Conservation (phyloP, 2,797 vertebrate genomes). For the Mormyrops boulengeri region DNA sequence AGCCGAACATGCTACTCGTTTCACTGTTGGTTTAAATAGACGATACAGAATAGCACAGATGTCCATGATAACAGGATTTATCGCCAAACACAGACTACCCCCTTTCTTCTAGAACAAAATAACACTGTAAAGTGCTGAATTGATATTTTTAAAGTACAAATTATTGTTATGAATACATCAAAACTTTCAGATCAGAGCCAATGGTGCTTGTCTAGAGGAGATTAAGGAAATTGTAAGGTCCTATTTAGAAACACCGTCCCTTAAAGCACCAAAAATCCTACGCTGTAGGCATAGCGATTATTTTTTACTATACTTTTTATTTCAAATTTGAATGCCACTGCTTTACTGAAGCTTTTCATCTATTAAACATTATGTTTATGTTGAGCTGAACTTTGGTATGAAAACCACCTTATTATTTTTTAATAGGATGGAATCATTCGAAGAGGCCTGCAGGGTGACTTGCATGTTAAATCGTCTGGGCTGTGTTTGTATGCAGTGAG, state of each 20-base stretch:
- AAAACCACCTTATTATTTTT: conserved; percentile 30
- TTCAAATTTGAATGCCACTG: conserved; percentile 4
- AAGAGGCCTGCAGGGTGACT: conserved; percentile 11
- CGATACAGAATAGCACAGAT: not conserved
- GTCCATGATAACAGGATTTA: not conserved
- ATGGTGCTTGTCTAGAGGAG: not conserved
- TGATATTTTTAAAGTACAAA: not conserved
- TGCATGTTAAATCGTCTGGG: conserved; percentile 16
- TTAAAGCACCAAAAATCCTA: not conserved
- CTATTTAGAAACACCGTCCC: not conserved
- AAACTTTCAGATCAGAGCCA: not conserved
- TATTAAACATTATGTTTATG: conserved; percentile 34
- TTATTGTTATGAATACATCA: not conserved
- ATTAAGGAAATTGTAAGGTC: not conserved
- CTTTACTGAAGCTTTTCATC: conserved; percentile 29
- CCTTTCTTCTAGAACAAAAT: not conserved
- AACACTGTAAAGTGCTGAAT: not conserved
- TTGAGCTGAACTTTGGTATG: conserved; percentile 20
- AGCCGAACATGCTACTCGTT: not conserved
- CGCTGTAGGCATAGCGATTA: not conserved
- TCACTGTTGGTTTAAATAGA: not conserved
- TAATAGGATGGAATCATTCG: conserved; percentile 31
- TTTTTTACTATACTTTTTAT: conserved; percentile 5
- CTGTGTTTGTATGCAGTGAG: not conserved
- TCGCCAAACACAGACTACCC: not conserved